Base-by-base conservation (phyloP, 2,113 vertebrate genomes). In the Furnarius figulus region DNA sequence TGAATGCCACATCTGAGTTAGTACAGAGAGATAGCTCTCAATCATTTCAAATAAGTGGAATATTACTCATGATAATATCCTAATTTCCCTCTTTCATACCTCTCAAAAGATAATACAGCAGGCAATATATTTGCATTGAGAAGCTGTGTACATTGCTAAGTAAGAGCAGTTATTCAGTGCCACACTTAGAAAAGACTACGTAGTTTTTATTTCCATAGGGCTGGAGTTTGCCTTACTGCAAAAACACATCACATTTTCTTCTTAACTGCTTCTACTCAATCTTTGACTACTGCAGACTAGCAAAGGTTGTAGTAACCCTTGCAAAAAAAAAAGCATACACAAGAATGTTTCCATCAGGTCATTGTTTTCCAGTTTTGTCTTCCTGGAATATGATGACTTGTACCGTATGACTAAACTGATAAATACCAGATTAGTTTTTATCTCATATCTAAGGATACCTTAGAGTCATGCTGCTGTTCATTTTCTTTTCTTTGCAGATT, bases 1-100 rank as follows among this genome's bases (percentile, higher is more conserved):
- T 91, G 81, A 95, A 96, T 70, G 63, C 71, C 80, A 91, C 68
- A 95, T 84, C 39, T 90, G 78, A 74, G 62, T 89, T 92, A 95
- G 42, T 88, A 89, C 55, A 92, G 90, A 95, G 75, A 92, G 90
- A 94, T 55, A 93, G 25, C 61, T 89, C 67, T 97, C 72, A 80
- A 86, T 66, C 53, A 82, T 88, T 97, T 95, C 78, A 94, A 70
- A 94, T 89, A 95, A 90, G 88, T 91, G 84, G 65, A 95, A 95
- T 93, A 96, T 95, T 95, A 94, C 91, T 95, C 90, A 94, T 76
- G 68, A 90, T 93, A 95, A 93, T 93, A 96, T 92, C 73, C 83
- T 96, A 95, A 97, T 95, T 95, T 96, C 94, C 85, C 72, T 92
- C 89, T 95, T 91, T 89, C 1, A 0, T 75, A 92, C 55, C 91